Base-by-base conservation (phyloP, 2,888 invertebrate species). In the Sarcophaga rosellei region DNA sequence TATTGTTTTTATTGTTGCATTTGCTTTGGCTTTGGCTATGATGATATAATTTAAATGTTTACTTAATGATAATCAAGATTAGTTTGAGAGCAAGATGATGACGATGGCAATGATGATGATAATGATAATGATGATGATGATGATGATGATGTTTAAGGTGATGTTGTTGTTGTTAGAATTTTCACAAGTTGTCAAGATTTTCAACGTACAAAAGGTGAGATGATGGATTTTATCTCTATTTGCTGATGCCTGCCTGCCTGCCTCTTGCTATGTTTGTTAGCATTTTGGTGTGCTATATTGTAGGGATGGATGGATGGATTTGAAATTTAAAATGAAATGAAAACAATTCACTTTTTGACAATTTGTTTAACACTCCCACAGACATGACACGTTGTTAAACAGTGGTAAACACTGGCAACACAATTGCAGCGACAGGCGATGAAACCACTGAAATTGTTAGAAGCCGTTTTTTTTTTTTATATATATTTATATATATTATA, bases 161-260 rank as follows among this genome's bases (percentile, higher is more conserved):
- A n/a, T 66, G 35, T 5, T 53, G 17, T 17, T 53, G 59, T 63
- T 89, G 85, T 89, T 89, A 87, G 82, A 90, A 89, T 89, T 89
- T 90, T 91, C 91, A 90, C 91, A 91, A 90, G 89, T 90, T 91
- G 91, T 91, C 91, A 91, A 91, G 90, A 91, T 90, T 65, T 88
- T 21, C 57, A 81, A 63, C 20, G 62, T 47, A 47, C n/a, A 23
- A 66, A 62, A 86, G 83, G 73, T 86, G 84, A 81, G 70, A 74
- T 86, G 74, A 83, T 74, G 83, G 21, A 62, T 66, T 57, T 84
- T 53, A 53, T 53, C 53, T 53, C 12, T 53, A 53, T 53, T 53
- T 53, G 53, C 2, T 53, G 53, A 53, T 53, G 53, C 8, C 35
- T 35, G 35, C 10, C 10, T 35, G 35, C 8, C 35, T 35, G 35